These are phyloP conservation scores for Leucophenga montana DNA, from an alignment of 2,888 invertebrate species.

Conservation along the genomic window DNA sequence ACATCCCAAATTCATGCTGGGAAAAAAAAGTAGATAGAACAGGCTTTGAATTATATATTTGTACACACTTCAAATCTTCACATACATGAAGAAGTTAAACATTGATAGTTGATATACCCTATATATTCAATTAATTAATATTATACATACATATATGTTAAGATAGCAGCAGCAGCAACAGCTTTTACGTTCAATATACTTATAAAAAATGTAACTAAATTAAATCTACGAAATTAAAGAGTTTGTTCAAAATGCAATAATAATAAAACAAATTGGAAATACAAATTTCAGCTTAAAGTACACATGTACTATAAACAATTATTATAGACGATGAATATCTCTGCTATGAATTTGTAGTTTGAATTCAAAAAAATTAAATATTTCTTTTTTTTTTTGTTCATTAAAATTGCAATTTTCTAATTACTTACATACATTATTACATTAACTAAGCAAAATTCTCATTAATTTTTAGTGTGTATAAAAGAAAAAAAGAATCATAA, in stretches of 20 bases:
- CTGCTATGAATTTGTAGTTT: neutral
- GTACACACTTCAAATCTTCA: too few relatives aligned
- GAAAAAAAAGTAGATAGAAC: too few relatives aligned
- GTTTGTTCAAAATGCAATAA: neutral
- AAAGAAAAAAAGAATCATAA: too few relatives aligned
- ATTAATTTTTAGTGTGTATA: conserved; percentile 18
- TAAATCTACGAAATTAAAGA: neutral
- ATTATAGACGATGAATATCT: too few relatives aligned
- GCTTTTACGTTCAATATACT: neutral
- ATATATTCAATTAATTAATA: too few relatives aligned
- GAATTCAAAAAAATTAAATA: neutral
- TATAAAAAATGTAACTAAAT: neutral
- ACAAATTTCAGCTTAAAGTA: too few relatives aligned
- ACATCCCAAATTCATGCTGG: too few relatives aligned
- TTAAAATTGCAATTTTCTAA: neutral
- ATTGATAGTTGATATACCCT: too few relatives aligned
- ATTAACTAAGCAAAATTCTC: conserved; percentile 2
- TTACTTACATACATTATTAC: conserved; percentile 11
- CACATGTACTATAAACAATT: too few relatives aligned
- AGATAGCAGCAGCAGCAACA: neutral
- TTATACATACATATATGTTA: neutral
- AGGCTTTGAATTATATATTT: too few relatives aligned
- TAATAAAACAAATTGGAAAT: conserved; percentile 8
- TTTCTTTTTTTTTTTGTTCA: neutral
- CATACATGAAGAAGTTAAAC: too few relatives aligned